These are phyloP conservation scores for Ptyas mucosa DNA, from an alignment of 2,113 vertebrate genomes.

Conservation along the genomic window DNA sequence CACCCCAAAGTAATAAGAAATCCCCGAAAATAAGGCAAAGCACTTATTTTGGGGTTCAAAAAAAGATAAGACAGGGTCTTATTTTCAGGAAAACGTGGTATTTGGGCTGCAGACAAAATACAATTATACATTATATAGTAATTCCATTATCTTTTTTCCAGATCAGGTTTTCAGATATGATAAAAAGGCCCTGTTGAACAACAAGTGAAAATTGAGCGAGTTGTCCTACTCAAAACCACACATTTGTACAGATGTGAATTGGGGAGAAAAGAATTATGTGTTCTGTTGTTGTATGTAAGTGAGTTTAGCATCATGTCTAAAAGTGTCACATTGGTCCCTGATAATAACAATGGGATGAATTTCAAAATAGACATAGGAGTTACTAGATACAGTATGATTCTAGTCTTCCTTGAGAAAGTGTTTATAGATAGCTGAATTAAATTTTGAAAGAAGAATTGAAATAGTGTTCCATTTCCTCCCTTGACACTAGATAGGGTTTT, in stretches of 20 bases:
- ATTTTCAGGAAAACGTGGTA: background rate
- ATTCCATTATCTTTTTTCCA: background rate
- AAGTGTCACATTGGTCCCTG: background rate
- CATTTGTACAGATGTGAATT: background rate
- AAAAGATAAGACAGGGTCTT: too few species aligned
- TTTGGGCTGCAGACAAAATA: background rate
- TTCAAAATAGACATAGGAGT: background rate
- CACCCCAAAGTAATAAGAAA: too few species aligned
- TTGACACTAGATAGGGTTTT: background rate
- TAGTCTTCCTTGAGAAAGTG: background rate
- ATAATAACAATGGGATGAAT: background rate
- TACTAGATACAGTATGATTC: background rate
- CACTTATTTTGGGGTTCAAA: too few species aligned
- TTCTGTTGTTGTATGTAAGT: background rate
- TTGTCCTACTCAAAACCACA: background rate
- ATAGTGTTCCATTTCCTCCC: background rate
- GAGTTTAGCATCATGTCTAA: background rate
- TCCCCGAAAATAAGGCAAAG: too few species aligned
- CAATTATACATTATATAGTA: background rate
- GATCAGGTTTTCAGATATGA: background rate
- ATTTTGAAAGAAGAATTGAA: background rate
- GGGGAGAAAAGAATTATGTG: background rate
- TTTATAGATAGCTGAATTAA: background rate
- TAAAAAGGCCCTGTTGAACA: background rate
- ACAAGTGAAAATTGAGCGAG: background rate